Evolutionary conservation across 2,888 invertebrate species (phyloP), one percentile per base, ranked within the genome.

Genomic region (Melanostoma mellinum): DNA sequence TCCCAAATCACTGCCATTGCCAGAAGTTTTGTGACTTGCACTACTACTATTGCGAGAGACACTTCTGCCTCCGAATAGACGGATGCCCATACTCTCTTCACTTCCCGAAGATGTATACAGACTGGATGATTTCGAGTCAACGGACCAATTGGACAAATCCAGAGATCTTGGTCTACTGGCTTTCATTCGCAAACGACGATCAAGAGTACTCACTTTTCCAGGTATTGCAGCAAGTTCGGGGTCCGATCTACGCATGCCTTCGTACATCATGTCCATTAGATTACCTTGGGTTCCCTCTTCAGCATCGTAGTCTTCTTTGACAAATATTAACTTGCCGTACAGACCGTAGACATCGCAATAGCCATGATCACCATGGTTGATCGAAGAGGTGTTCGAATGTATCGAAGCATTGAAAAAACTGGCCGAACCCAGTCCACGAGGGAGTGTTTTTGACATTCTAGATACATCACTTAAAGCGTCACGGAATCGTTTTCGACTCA

Each of bases 241-340:
- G 88, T 97, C 97, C 86, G 96, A 96, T 60, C 96, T 92, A 8
- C 96, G 92, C 69, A 96, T 91, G 0, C 95, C 94, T 87, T 97
- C 97, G 87, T 95, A 95, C 42, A 96, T 94, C 88, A 90, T 89
- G 79, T 91, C 90, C 89, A 91, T 90, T n/a, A 91, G 87, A 81
- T 90, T 91, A 35, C 95, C 94, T 61, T 93, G 93, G 1, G 94
- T 94, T 84, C 95, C 94, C n/a, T 95, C 95, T 72, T 96, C 96
- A 87, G 96, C 96, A 88, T 97, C 97, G 84, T 91, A 91, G 82
- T 91, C 89, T 85, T 91, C 91, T 88, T 96, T 96, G 0, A 97
- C 95, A 89, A 97, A 97, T 94, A 98, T 96, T 73, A 98, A 92
- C 88, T 97, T 97, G 1, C 96, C 96, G 89, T 97, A 98, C 1